These are phyloP conservation scores for Phoxinus phoxinus DNA, from an alignment of 2,113 vertebrate species.

Conservation along the genomic window DNA sequence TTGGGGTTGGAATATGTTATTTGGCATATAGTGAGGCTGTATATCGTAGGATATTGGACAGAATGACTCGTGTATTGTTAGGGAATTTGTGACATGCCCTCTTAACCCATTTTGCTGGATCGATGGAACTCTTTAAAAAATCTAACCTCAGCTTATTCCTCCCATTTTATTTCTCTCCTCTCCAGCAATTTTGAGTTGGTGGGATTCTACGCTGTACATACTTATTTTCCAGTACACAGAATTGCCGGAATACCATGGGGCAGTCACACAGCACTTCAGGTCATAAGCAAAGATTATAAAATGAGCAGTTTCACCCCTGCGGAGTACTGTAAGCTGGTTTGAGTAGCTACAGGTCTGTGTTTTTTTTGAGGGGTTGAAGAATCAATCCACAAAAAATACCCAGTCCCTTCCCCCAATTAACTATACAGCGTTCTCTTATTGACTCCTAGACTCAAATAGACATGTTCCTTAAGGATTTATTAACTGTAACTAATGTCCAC, in stretches of 20 bases:
- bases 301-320: conserved; percentile 58
- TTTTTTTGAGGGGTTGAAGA: conserved; percentile 24
- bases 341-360: conserved; percentile 54
- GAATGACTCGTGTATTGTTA: conserved; percentile 39
- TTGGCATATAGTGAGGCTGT: conserved; percentile 66
- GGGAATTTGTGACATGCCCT: conserved; percentile 53
- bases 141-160: conserved; percentile 67
- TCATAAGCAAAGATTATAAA: conserved; percentile 34
- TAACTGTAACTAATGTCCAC: conserved; percentile 16
- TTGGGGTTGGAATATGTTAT: conserved; percentile 52
- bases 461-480: conserved; percentile 16
- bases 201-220: conserved; percentile 75
- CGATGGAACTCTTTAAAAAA: conserved; percentile 60
- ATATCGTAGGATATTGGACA: conserved; percentile 51
- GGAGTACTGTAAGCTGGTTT: conserved; percentile 64
- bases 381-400: conserved; percentile 8
- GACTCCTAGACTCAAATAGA: background rate
- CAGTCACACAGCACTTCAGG: conserved; percentile 57
- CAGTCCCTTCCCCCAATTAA: background rate
- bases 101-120: conserved; percentile 71
- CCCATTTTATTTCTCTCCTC: conserved; percentile 44
- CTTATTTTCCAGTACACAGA: conserved; percentile 73
- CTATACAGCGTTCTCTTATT: background rate
- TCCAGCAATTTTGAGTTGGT: conserved; percentile 54
- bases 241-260: conserved; percentile 43